A percentile compares a stretch with the other conserved stretches of the same genome.
Conservation (phyloP, 2,797 vertebrate species). For the Cephalopachus bancanus region DNA sequence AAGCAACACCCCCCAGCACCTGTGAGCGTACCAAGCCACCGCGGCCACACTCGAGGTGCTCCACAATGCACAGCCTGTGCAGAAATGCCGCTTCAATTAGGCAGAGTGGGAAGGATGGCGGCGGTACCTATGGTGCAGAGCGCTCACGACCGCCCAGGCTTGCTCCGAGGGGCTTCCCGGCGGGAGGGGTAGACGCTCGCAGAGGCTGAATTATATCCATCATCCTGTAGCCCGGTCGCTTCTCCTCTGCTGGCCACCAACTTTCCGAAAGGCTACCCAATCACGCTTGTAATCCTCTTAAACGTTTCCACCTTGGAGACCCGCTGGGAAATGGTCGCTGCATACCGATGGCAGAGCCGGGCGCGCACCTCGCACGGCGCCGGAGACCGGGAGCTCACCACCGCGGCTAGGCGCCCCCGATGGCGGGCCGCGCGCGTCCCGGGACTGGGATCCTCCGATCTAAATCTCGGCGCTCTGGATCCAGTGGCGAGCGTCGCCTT, state of each 20-base stretch:
- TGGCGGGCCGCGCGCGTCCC: conserved; percentile 50
- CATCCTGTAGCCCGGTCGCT: conserved; percentile 46
- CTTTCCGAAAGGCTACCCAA: conserved; percentile 73
- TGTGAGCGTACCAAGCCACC: conserved; percentile 45
- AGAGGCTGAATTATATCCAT: conserved; percentile 53
- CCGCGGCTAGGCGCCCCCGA: background rate
- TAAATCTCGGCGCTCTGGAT: background rate
- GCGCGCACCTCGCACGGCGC: conserved; percentile 71
- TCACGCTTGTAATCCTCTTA: conserved; percentile 56
- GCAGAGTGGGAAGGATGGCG: conserved; percentile 67
- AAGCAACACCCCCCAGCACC: conserved; percentile 58
- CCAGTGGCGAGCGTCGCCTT: background rate
- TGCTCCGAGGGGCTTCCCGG: conserved; percentile 64
- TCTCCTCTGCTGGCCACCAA: conserved; percentile 40
- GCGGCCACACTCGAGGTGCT: conserved; percentile 7
- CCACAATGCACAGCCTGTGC: conserved; percentile 5
- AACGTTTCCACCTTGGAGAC: conserved; percentile 68
- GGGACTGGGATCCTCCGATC: background rate
- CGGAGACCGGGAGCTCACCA: background rate
- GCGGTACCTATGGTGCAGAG: conserved; percentile 74
- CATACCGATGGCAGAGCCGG: conserved; percentile 52
- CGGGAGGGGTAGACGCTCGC: conserved; percentile 68
- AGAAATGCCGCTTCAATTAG: conserved; percentile 56
- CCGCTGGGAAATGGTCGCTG: conserved; percentile 68
- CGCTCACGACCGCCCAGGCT: conserved; percentile 58